phyloP scores from a whole-genome alignment of 2,113 vertebrate species.

The Raja brachyura region DNA sequence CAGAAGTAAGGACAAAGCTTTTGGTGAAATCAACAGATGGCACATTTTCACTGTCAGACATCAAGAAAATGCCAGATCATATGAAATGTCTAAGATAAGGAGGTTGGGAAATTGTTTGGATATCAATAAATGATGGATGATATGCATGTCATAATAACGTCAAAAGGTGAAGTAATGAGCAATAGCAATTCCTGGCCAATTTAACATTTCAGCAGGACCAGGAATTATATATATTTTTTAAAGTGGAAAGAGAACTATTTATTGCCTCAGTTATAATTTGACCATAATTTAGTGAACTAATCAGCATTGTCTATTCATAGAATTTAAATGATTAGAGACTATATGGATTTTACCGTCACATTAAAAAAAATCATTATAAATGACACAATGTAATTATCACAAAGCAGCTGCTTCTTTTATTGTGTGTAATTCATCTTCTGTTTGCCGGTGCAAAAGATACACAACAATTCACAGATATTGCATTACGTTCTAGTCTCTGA shows the following conservation, averaged over 20 bases:
- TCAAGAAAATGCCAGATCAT: neutral
- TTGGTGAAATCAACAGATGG: neutral
- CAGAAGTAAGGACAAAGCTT: neutral
- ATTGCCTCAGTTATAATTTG: neutral
- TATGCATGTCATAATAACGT: neutral
- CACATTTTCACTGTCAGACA: neutral
- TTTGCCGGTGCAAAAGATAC: too few relatives aligned
- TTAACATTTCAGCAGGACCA: neutral
- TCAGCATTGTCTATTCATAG: neutral
- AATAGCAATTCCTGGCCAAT: neutral
- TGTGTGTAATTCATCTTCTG: neutral
- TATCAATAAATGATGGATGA: neutral
- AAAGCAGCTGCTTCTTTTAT: neutral
- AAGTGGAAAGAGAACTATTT: neutral
- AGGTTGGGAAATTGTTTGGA: neutral
- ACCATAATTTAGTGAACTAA: neutral
- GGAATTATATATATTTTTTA: neutral
- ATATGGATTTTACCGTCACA: neutral
- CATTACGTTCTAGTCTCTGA: neutral
- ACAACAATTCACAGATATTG: neutral
- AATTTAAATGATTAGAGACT: neutral
- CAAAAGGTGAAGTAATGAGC: neutral
- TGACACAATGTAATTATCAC: neutral
- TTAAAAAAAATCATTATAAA: neutral
- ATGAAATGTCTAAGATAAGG: neutral